Evolutionary conservation across 2,113 vertebrate genomes (phyloP), one percentile per base, ranked within the genome.

Genomic region (Hippocampus mohnikei): DNA sequence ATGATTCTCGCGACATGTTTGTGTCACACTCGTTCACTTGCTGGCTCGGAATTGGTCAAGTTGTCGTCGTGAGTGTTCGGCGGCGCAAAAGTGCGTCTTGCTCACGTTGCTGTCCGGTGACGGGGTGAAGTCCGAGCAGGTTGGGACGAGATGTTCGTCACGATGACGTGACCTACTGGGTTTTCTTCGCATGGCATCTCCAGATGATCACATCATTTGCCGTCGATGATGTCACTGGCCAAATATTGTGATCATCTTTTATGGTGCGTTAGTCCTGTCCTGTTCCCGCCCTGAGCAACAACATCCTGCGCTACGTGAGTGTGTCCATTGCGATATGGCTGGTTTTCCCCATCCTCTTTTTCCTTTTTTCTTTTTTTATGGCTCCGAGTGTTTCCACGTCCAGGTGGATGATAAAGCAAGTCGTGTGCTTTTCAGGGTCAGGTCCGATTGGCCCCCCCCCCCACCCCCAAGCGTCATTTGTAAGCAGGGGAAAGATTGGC

Each of bases 341-440:
- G 66, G 50, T 41, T 82, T 85, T 84, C 72, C 72, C 72, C 72
- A 65, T 81, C 69, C 79, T 64, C 53, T 85, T 53, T 53, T n/a
- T 7, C 82, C 82, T 48, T 50, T 20, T 20, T 66, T 53, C 9
- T n/a, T 8, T 85, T 53, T 53, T 23, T 10, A 86, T 69, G 58
- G 23, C 79, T 15, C 0, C 25, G 56, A 69, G 50, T 85, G 86
- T 89, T 82, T 85, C 85, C 83, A 74, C 5, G 61, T 88, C 77
- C 84, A 85, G 81, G 83, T 87, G 76, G 79, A 73, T 69, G 70
- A 85, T 85, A 79, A 85, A 78, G 74, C 59, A 8, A 69, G 5
- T 61, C 62, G 67, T 72, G 82, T 76, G 64, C 77, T 61, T 87
- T 77, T 79, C 67, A 77, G 76, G 66, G 83, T 86, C 80, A 73